Conservation (phyloP, 2,888 invertebrate species). For the Hirtodrosophila confusa region DNA sequence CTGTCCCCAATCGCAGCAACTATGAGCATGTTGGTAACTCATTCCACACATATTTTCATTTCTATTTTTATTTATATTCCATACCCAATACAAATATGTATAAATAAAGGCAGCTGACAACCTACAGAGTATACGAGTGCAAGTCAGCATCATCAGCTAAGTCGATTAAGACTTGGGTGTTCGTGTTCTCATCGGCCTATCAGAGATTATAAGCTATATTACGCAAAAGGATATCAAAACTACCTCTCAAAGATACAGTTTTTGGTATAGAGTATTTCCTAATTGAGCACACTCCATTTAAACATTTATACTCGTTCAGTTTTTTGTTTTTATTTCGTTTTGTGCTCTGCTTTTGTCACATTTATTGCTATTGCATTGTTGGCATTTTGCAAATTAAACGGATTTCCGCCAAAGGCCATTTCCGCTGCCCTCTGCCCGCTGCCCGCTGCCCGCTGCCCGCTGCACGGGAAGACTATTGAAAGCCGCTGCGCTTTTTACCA, state of each 20-base stretch:
- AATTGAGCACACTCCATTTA: neutral
- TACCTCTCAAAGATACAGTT: no score
- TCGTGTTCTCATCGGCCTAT: no score
- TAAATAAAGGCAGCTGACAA: no score
- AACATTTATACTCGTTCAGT: slow-evolving; percentile 10
- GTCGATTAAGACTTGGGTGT: no score
- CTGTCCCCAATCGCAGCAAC: neutral
- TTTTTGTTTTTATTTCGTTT: slow-evolving; percentile 26
- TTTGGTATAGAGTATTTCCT: slow-evolving; percentile 19
- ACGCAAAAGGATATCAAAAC: no score
- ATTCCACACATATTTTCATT: no score
- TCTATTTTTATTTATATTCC: no score
- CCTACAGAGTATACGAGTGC: no score
- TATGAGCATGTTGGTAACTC: no score
- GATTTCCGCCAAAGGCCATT: slow-evolving; percentile 78
- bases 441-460: slow-evolving; percentile 9
- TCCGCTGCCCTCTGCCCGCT: slow-evolving; percentile 48
- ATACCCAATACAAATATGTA: no score
- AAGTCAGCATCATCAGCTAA: no score
- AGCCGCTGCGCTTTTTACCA: slow-evolving; percentile 59
- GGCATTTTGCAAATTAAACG: slow-evolving; percentile 79
- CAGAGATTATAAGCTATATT: no score
- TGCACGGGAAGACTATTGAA: slow-evolving; percentile 50
- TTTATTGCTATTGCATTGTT: slow-evolving; percentile 73
- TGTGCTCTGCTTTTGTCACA: slow-evolving; percentile 62